phyloP scores from a whole-genome alignment of 37 sponge, comb jelly and placozoan genomes.

The Mnemiopsis leidyi region DNA sequence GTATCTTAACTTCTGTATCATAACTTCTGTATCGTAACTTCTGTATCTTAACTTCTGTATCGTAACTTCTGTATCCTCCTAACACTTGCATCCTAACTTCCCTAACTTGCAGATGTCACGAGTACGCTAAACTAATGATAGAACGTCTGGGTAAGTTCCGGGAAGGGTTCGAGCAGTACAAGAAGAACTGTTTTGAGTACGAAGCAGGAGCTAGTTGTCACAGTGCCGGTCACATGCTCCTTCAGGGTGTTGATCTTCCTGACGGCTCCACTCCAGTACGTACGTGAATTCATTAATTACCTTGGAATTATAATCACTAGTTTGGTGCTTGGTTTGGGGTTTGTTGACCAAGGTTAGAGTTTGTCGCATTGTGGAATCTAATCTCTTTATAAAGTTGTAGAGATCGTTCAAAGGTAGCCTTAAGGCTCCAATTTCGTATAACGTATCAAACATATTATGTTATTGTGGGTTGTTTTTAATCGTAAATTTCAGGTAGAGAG shows the following conservation, averaged over 20 bases:
- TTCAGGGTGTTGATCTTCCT: neutral
- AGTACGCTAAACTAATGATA: conserved; percentile 65
- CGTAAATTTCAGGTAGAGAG: conserved; percentile 7
- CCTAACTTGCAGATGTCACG: conserved; percentile 14
- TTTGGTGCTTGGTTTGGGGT: no score
- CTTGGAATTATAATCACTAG: no score
- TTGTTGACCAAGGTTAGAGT: no score
- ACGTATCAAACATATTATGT: no score
- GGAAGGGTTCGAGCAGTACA: conserved; percentile 62
- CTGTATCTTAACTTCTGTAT: neutral
- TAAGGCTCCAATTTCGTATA: no score
- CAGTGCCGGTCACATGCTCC: conserved; percentile 37
- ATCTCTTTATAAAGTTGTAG: no score
- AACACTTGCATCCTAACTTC: neutral
- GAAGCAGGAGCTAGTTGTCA: conserved; percentile 49
- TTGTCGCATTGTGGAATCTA: no score
- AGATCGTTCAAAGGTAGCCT: no score
- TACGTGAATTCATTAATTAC: neutral
- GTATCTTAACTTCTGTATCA: no score
- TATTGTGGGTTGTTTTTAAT: no score
- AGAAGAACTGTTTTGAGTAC: conserved; percentile 57
- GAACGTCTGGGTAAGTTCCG: neutral
- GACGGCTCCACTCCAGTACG: conserved; percentile 44
- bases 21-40: no score
- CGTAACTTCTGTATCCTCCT: neutral